These are phyloP conservation scores for Myotis myotis DNA, from an alignment of 2,797 vertebrate species.

Conservation along the genomic window DNA sequence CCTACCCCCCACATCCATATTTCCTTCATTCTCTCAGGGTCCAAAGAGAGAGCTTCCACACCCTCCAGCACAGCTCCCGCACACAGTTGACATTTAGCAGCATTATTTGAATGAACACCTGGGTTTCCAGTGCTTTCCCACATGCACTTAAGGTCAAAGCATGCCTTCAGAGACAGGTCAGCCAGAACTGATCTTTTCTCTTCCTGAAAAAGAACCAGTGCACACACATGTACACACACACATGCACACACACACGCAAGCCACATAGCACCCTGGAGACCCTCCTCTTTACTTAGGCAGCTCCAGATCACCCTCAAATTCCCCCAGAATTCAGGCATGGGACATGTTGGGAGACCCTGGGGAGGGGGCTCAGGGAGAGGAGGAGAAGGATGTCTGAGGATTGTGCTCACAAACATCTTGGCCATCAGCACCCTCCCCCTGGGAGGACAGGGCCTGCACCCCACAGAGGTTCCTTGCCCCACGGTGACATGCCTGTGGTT, in stretches of 20 bases:
- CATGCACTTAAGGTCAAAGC: not conserved
- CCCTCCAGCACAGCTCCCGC: not conserved
- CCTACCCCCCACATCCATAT: not conserved
- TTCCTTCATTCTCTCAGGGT: not conserved
- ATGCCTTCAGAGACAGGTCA: not conserved
- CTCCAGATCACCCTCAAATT: not conserved
- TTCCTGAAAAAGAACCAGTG: not conserved
- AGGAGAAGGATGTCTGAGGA: not conserved
- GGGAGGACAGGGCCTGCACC: not conserved
- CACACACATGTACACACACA: not conserved
- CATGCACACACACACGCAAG: not conserved
- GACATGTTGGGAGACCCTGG: not conserved
- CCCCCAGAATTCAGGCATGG: not conserved
- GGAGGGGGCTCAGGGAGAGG: not conserved
- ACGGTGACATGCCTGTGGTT: not conserved
- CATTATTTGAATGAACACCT: constrained; percentile 24
- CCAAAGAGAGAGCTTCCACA: not conserved
- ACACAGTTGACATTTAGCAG: not conserved
- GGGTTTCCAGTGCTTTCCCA: not conserved
- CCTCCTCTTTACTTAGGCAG: not conserved
- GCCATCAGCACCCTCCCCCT: not conserved
- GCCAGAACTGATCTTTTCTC: not conserved
- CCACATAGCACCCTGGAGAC: not conserved
- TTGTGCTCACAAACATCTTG: not conserved
- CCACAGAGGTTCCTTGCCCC: not conserved